phyloP scores from a whole-genome alignment of 2,888 invertebrate genomes.

The Griposia aprilina region DNA sequence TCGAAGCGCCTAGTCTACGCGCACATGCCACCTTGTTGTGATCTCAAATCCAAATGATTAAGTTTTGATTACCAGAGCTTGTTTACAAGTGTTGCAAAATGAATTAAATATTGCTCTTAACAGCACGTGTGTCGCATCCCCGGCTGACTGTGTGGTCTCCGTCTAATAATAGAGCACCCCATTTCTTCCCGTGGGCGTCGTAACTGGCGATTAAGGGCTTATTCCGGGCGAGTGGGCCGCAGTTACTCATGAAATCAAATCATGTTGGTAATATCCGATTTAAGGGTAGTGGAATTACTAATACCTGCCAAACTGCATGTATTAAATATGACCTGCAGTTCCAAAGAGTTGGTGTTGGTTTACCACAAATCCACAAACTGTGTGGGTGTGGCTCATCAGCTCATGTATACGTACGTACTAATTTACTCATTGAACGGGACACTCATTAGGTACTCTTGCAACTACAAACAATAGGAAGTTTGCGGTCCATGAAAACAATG shows the following conservation, averaged over 20 bases:
- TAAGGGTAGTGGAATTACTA: conserved; percentile 20
- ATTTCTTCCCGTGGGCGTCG: conserved; percentile 56
- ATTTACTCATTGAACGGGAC: conserved; percentile 41
- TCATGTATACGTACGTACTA: conserved; percentile 18
- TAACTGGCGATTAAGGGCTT: conserved; percentile 34
- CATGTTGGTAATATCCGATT: conserved; percentile 17
- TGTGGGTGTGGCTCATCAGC: conserved; percentile 33
- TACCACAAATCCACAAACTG: not conserved
- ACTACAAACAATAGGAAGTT: conserved; percentile 40
- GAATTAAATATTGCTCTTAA: conserved; percentile 20
- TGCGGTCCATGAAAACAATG: conserved; percentile 48
- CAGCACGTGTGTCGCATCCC: conserved; percentile 22
- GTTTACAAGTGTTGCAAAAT: conserved; percentile 18
- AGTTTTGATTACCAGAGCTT: conserved; percentile 14
- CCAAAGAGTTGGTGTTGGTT: not conserved
- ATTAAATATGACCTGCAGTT: not conserved
- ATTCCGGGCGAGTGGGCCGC: conserved; percentile 27
- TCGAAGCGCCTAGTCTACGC: conserved; percentile 4
- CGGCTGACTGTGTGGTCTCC: conserved; percentile 42
- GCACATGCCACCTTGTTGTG: conserved; percentile 6
- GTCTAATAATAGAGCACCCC: conserved; percentile 52
- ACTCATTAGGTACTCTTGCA: conserved; percentile 39
- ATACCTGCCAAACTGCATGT: conserved; percentile 18
- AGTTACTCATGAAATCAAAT: conserved; percentile 41
- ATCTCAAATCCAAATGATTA: conserved; percentile 21